phyloP scores from a whole-genome alignment of 2,888 invertebrate genomes.

The Melangyna quadrimaculata region DNA sequence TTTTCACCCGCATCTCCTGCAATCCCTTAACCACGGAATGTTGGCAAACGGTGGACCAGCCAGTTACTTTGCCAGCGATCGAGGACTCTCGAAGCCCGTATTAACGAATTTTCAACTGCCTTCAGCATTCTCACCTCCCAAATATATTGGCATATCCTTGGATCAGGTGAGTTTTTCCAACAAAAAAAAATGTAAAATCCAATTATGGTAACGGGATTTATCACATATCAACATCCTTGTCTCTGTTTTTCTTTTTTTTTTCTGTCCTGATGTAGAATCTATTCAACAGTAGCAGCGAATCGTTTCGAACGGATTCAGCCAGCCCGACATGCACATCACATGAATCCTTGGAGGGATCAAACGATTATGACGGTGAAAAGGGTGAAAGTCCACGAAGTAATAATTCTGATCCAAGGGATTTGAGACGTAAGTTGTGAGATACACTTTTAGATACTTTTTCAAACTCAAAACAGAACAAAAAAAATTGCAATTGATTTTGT shows the following conservation, averaged over 20 bases:
- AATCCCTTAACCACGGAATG: slow-evolving; percentile 85
- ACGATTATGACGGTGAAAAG: slow-evolving; percentile 83
- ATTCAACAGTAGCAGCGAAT: slow-evolving; percentile 80
- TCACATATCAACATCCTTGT: slow-evolving; percentile 60
- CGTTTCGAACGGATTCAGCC: slow-evolving; percentile 83
- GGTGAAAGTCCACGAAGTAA: slow-evolving; percentile 81
- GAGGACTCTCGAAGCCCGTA: slow-evolving; percentile 83
- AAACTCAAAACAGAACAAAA: slow-evolving; percentile 7
- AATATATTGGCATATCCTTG: slow-evolving; percentile 83
- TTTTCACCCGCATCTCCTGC: slow-evolving; percentile 87
- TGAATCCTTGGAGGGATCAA: slow-evolving; percentile 84
- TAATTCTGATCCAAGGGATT: slow-evolving; percentile 82
- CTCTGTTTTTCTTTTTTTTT: slow-evolving; percentile 8
- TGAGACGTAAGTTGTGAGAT: slow-evolving; percentile 83
- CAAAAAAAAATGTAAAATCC: slow-evolving; percentile 57
- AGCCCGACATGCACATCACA: slow-evolving; percentile 85
- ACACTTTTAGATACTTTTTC: slow-evolving; percentile 42
- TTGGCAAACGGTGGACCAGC: slow-evolving; percentile 81
- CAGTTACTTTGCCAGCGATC: slow-evolving; percentile 80
- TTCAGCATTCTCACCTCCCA: slow-evolving; percentile 87
- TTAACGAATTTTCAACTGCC: slow-evolving; percentile 86
- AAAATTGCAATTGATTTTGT: slow-evolving; percentile 57
- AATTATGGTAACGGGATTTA: slow-evolving; percentile 70
- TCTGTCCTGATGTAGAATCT: slow-evolving; percentile 76
- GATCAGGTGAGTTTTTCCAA: slow-evolving; percentile 79